Percentiles rank a stretch among this genome's conserved stretches.
Conservation (phyloP, 2,113 vertebrate species). For the Haemorhous mexicanus region DNA sequence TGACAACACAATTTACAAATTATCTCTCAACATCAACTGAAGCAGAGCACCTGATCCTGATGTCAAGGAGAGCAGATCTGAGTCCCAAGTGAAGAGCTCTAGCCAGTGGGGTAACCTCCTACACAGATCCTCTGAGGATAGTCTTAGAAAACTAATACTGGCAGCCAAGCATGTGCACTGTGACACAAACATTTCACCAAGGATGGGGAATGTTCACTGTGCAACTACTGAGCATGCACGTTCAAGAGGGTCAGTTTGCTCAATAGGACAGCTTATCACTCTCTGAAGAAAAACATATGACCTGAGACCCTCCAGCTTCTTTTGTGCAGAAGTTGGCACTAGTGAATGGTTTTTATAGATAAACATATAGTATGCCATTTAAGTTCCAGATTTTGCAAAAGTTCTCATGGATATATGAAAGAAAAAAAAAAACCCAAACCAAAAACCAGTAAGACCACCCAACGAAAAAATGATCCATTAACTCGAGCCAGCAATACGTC, state of each 20-base stretch:
- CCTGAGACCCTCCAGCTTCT: background rate
- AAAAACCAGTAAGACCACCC: background rate
- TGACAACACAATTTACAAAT: conserved; percentile 75
- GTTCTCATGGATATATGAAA: background rate
- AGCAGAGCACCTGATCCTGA: background rate
- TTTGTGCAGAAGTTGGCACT: background rate
- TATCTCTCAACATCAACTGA: conserved; percentile 69
- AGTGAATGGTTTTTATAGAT: background rate
- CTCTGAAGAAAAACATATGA: background rate
- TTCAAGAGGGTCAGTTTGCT: background rate
- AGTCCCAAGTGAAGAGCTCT: background rate
- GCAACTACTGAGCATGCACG: background rate
- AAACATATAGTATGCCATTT: background rate
- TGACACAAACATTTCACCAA: background rate
- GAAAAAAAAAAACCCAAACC: background rate
- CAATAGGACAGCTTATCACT: background rate
- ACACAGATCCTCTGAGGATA: background rate
- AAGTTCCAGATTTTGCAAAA: background rate
- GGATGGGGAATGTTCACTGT: background rate
- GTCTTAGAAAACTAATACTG: background rate
- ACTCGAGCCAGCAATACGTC: background rate
- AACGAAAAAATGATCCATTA: rapidly evolving
- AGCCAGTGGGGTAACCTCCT: conserved; percentile 2
- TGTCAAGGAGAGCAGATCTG: background rate
- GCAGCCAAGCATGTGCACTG: background rate